A percentile compares a stretch with the other conserved stretches of the same genome.
Conservation (phyloP, 2,888 invertebrate species). For the Eumerus sabulonum region DNA sequence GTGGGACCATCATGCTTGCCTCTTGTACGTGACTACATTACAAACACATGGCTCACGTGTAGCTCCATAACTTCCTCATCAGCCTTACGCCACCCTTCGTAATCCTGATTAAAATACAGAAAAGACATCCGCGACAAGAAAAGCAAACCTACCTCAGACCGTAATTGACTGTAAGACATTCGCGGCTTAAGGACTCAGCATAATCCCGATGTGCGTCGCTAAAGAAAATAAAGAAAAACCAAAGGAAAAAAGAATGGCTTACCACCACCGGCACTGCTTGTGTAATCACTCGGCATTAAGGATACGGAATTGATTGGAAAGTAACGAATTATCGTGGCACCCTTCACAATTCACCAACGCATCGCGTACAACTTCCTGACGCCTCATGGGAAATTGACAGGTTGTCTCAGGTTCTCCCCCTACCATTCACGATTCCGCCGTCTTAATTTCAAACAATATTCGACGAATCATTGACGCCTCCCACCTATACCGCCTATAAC, state of each 20-base stretch:
- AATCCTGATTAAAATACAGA: constrained; percentile 13
- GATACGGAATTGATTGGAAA: constrained; percentile 64
- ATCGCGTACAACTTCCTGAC: constrained; percentile 43
- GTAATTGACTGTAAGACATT: constrained; percentile 63
- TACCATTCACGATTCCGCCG: constrained; percentile 41
- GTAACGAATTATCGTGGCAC: constrained; percentile 55
- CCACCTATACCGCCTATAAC: constrained; percentile 10
- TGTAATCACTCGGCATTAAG: constrained; percentile 61
- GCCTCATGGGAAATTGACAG: constrained; percentile 68
- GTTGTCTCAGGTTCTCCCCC: constrained; percentile 59
- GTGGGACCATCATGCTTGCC: not conserved
- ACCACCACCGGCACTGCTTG: constrained; percentile 16
- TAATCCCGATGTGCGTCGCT: constrained; percentile 34
- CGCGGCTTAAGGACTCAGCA: constrained; percentile 58
- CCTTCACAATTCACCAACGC: not conserved
- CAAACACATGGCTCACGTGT: not conserved
- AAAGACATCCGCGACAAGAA: constrained; percentile 16
- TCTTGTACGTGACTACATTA: constrained; percentile 6
- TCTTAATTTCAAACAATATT: constrained; percentile 68
- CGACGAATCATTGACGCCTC: constrained; percentile 66
- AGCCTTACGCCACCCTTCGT: not conserved
- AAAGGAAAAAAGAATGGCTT: constrained; percentile 38
- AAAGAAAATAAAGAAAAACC: no score
- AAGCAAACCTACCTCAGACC: constrained; percentile 34
- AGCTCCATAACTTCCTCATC: not conserved